Percentiles rank a stretch among this genome's conserved stretches.
phyloP scores from a whole-genome alignment of 2,797 vertebrate species.

The Rhodeus uyekii region DNA sequence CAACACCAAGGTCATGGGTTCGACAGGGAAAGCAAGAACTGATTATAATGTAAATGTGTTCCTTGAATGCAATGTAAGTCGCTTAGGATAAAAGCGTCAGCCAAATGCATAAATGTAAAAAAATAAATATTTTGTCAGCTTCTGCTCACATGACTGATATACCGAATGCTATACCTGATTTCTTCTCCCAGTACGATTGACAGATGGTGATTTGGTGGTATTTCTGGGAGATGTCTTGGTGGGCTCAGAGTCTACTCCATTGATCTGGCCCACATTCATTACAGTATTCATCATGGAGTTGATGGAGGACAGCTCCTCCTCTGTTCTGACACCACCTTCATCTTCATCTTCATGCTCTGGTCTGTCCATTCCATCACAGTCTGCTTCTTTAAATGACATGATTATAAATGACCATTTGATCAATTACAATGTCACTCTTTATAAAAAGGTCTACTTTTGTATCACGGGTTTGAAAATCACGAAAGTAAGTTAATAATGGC shows the following conservation, averaged over 20 bases:
- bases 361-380: conserved; percentile 12
- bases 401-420: not conserved
- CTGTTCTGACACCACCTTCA: conserved; percentile 26
- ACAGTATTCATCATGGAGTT: conserved; percentile 91
- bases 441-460: not conserved
- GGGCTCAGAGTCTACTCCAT: conserved; percentile 67
- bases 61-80: too few relatives aligned
- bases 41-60: too few relatives aligned
- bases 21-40: too few relatives aligned
- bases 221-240: conserved; percentile 54
- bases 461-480: not conserved
- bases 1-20: too few relatives aligned
- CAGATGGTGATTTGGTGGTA: conserved; percentile 72
- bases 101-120: too few relatives aligned
- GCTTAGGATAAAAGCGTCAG: too few relatives aligned
- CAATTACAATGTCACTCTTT: not conserved
- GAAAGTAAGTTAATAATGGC: not conserved
- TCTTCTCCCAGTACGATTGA: conserved; percentile 73
- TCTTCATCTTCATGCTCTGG: conserved; percentile 41
- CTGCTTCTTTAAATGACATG: conserved; percentile 26
- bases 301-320: conserved; percentile 81
- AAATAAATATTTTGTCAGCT: too few relatives aligned
- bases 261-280: conserved; percentile 79
- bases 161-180: conserved; percentile 74
- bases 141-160: not conserved